Evolutionary conservation across 1,140 invertebrate species (phyloP).

Genomic region (Pristionchus pacificus): DNA sequence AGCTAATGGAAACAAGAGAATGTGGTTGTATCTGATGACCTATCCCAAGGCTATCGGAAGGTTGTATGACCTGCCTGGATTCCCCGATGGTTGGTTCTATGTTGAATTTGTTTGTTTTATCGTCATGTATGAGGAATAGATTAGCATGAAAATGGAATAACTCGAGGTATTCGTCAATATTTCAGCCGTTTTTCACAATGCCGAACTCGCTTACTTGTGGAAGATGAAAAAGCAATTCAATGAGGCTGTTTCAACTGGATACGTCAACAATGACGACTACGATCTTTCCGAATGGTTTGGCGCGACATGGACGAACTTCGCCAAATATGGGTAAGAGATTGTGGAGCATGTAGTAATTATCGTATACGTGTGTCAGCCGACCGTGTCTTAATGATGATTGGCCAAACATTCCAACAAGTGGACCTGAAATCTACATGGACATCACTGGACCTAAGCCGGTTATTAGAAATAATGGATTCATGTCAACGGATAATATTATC

Average conservation of each 20-base stretch:
- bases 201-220: conserved; percentile 17
- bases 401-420: background rate
- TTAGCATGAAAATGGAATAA: too few relatives aligned
- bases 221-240: conserved; percentile 7
- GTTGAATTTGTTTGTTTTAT: background rate
- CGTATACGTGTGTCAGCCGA: background rate
- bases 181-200: conserved; percentile 25
- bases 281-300: conserved; percentile 25
- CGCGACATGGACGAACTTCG: conserved; percentile 23
- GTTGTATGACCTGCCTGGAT: conserved; percentile 10
- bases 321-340: conserved; percentile 25
- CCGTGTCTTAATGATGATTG: conserved; percentile 1
- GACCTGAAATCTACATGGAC: background rate
- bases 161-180: too few relatives aligned
- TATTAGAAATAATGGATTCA: conserved; percentile 3
- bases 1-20: conserved; percentile 10
- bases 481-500: background rate
- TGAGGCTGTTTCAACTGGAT: background rate
- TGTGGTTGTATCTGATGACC: conserved; percentile 14
- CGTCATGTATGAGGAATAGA: too few relatives aligned
- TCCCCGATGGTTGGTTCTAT: background rate
- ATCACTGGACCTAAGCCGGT: conserved; percentile 1
- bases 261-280: conserved; percentile 3
- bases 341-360: too few relatives aligned
- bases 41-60: background rate